A percentile compares a stretch with the other conserved stretches of the same genome.
Conservation (phyloP, 1,140 invertebrate species). For the Drosophila grimshawi region DNA sequence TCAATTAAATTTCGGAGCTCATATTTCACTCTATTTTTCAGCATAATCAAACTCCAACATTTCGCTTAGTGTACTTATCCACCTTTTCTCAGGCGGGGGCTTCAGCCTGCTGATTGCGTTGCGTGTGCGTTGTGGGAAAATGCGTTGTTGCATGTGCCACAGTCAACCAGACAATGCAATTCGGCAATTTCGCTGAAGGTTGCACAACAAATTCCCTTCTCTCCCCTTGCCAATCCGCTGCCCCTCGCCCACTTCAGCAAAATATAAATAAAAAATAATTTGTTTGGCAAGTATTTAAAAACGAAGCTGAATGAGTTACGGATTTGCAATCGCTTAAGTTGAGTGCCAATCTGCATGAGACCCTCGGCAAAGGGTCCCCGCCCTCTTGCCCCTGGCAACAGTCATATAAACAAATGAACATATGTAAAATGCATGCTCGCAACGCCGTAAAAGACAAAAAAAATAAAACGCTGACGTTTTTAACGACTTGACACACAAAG, state of each 20-base stretch:
- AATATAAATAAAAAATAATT: constrained; percentile 45
- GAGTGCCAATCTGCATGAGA: constrained; percentile 68
- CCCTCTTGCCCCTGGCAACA: constrained; percentile 4
- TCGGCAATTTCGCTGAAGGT: constrained; percentile 65
- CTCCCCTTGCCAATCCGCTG: too few species aligned
- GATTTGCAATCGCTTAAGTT: constrained; percentile 81
- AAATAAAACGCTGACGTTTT: constrained; percentile 67
- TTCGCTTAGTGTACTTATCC: constrained; percentile 4
- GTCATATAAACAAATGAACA: constrained; percentile 82
- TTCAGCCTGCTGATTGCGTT: neutral
- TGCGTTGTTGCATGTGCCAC: constrained; percentile 30
- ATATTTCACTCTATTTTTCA: neutral
- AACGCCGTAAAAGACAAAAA: constrained; percentile 42
- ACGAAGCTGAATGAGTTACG: constrained; percentile 75
- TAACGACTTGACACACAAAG: constrained; percentile 75
- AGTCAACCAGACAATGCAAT: constrained; percentile 30
- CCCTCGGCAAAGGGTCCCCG: constrained; percentile 23
- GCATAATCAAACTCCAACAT: neutral
- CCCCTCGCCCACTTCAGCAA: constrained; percentile 4
- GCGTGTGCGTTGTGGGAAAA: constrained; percentile 58
- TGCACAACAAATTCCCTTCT: constrained; percentile 38
- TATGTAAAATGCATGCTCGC: constrained; percentile 73
- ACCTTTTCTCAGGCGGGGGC: neutral
- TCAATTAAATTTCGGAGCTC: neutral
- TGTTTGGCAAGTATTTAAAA: constrained; percentile 61